Base-by-base conservation (phyloP, 2,888 invertebrate genomes). In the Incurvaria masculella region DNA sequence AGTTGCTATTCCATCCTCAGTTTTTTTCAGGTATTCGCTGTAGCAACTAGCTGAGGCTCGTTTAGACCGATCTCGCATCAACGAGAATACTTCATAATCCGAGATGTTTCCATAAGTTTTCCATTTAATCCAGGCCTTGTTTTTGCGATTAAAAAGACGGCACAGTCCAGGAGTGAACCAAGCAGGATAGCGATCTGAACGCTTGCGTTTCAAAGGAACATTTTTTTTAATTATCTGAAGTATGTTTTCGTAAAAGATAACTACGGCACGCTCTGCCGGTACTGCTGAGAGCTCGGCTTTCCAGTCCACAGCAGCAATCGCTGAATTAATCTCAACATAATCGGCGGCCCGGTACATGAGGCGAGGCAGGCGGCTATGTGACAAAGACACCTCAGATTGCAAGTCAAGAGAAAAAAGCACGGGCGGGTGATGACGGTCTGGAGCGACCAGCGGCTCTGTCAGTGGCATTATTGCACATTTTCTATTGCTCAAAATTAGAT, bases 101-200 rank as follows among this genome's bases (percentile, higher is more conserved):
- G 42, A 47, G 3, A 27, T 18, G 19, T 55, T 51, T 17, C 40
- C 40, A 21, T 51, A 51, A 39, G 47, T 51, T 43, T 53, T 52
- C 47, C 49, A 53, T 39, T 50, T 51, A 10, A 49, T 45, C 52
- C 51, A 55, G 18, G 44, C 47, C 23, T 48, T 51, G 33, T 48
- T 47, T 50, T 55, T 55, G 16, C 44, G 42, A 46, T 48, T 53
- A 26, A 50, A 52, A 38, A 51, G 49, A 27, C 49, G 48, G 20
- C 50, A 41, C 10, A 55, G 39, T 4, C 49, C 11, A 5, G 44
- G 38, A 14, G 33, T 14, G 14, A 33, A 33, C 33, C 33, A 55
- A 1, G 38, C 40, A 2, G 52, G 49, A 44, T 41, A 51, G 3
- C 27, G 10, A 21, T 23, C 11, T n/a, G 26, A 27, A 47, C 47